Base-by-base conservation (phyloP, 2,797 vertebrate genomes). In the Pygocentrus nattereri region DNA sequence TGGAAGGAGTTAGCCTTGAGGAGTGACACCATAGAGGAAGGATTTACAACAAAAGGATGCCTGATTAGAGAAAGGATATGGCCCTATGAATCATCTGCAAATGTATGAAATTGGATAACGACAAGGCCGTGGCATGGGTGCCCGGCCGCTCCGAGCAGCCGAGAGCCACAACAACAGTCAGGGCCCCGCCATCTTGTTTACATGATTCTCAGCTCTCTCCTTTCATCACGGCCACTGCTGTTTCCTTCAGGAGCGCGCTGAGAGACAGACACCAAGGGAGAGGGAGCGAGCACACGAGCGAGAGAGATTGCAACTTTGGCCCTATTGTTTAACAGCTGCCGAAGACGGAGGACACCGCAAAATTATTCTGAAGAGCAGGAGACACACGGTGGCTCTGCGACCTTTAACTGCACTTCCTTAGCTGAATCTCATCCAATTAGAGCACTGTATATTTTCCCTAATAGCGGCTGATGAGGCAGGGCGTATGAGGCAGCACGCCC, bases 381-480 rank as follows among this genome's bases (percentile, higher is more conserved):
- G 96, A 95, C 95, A 94, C 97, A 98, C 96, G 96, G 95, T 91
- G 95, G 95, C 96, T 95, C 67, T 92, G 93, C 95, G 97, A 99
- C 98, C 97, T 99, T 98, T 97, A 95, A 95, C 97, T 96, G 95
- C 96, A 95, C 96, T 97, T 97, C 97, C 97, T 97, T 97, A 97
- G 97, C 96, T 96, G 97, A 98, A 98, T 96, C 98, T 98, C 97
- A 97, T 98, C 97, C 97, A 99, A 99, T 99, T 98, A 99, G 96
- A 96, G 96, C 95, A 96, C 97, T 97, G 97, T 98, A 97, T 98
- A 97, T 98, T 98, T 97, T 97, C 97, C 97, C 94, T 98, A 99
- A 99, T 99, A 97, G 97, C 95, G 92, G 93, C 96, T 99, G 98
- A 99, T 99, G 96, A 99, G 97, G 94, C 96, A 90, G 93, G 92